Percentiles rank a stretch among this genome's conserved stretches.
Evolutionary conservation across 1,140 invertebrate genomes (phyloP).

Genomic region (Eriocheir sinensis): DNA sequence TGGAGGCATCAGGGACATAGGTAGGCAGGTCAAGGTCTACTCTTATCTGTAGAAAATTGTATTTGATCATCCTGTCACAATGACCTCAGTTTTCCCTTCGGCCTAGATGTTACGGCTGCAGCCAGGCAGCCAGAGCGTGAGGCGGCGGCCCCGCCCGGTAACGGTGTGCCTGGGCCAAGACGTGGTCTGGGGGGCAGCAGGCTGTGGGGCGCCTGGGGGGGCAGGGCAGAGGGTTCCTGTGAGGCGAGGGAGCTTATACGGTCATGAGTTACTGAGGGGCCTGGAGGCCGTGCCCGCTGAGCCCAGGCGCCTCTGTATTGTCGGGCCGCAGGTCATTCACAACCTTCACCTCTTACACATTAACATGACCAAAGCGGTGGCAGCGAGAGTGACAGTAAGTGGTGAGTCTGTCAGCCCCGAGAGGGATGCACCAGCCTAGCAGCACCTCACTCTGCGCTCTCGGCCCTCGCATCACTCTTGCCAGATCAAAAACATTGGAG

Average conservation of each 20-base stretch:
- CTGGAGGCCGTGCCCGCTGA: slow-evolving; percentile 23
- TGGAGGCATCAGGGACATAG: background rate
- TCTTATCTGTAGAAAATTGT: background rate
- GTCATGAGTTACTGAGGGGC: slow-evolving; percentile 35
- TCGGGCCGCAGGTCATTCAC: slow-evolving; percentile 63
- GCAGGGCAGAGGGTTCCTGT: slow-evolving; percentile 25
- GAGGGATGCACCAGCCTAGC: slow-evolving; percentile 35
- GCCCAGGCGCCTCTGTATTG: slow-evolving; percentile 40
- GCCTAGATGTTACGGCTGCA: slow-evolving; percentile 74
- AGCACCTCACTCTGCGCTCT: background rate
- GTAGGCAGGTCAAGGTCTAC: background rate
- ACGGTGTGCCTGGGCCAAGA: slow-evolving; percentile 68
- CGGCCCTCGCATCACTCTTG: slow-evolving; percentile 7
- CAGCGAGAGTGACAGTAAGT: slow-evolving; percentile 32
- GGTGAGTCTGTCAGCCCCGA: background rate
- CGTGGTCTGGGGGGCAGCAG: slow-evolving; percentile 45
- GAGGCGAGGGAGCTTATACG: slow-evolving; percentile 50
- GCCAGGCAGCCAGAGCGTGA: slow-evolving; percentile 36
- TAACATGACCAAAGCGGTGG: slow-evolving; percentile 45
- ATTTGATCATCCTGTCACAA: slow-evolving; percentile 6
- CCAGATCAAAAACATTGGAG: background rate
- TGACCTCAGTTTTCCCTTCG: slow-evolving; percentile 34
- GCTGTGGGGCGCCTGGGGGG: slow-evolving; percentile 17
- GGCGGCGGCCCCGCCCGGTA: slow-evolving; percentile 62
- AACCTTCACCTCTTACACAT: slow-evolving; percentile 64